A percentile compares a stretch with the other conserved stretches of the same genome.
Conservation (phyloP, 2,113 vertebrate species). For the Agelaius phoeniceus region DNA sequence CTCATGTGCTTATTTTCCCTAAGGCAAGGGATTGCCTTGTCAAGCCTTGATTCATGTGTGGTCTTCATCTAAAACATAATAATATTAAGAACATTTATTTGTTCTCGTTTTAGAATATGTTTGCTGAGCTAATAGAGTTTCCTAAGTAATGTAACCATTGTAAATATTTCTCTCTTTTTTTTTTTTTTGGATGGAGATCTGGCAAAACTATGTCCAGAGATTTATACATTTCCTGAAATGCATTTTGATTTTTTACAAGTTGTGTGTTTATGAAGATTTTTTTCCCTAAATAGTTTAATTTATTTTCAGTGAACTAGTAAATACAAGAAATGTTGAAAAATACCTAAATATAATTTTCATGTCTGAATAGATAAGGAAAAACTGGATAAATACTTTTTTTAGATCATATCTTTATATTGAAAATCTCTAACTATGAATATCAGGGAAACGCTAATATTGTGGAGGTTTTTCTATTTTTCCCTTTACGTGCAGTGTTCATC, state of each 20-base stretch:
- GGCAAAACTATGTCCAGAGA: neutral
- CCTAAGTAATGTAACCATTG: neutral
- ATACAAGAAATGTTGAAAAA: neutral
- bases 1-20: neutral
- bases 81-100: neutral
- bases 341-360: neutral
- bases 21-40: neutral
- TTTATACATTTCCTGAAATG: neutral
- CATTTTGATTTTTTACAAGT: neutral
- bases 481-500: neutral
- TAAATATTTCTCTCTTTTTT: neutral
- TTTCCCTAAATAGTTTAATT: neutral
- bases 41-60: neutral
- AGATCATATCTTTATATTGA: neutral
- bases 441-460: neutral
- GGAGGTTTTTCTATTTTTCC: neutral
- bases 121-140: neutral
- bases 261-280: fast-evolving
- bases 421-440: neutral
- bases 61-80: neutral
- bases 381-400: neutral
- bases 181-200: fast-evolving
- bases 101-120: neutral
- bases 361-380: neutral
- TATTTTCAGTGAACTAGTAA: neutral